phyloP scores from a whole-genome alignment of 2,888 invertebrate species.

The Dryocosmus kuriphilus region DNA sequence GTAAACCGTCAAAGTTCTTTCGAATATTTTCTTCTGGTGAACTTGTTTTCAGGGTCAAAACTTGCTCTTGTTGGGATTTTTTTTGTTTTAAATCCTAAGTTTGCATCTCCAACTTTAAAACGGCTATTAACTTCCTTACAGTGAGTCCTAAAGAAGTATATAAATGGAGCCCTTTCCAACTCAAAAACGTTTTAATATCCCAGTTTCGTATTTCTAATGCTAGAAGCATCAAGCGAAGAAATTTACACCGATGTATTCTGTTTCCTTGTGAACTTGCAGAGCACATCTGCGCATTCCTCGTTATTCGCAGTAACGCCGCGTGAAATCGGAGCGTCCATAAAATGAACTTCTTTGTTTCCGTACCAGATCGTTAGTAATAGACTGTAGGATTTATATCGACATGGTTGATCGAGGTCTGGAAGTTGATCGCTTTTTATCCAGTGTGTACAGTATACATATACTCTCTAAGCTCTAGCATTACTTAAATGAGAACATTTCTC shows the following conservation, averaged over 20 bases:
- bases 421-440: constrained; percentile 13
- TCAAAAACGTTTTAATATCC: too few relatives aligned
- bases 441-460: not conserved
- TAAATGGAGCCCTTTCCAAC: too few relatives aligned
- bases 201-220: not conserved
- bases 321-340: constrained; percentile 51
- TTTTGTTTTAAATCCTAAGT: too few relatives aligned
- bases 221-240: not conserved
- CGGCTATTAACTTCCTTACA: too few relatives aligned
- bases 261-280: not conserved
- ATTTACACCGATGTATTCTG: not conserved
- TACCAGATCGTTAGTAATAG: constrained; percentile 30
- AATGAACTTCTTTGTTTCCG: constrained; percentile 40
- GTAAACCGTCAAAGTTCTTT: not conserved
- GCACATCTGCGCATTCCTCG: constrained; percentile 11
- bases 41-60: not conserved
- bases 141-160: too few relatives aligned
- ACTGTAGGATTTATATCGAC: constrained; percentile 8
- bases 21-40: not conserved
- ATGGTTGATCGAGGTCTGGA: constrained; percentile 4
- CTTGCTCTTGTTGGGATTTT: too few relatives aligned
- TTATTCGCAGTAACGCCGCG: constrained; percentile 51
- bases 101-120: too few relatives aligned
- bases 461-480: not conserved
- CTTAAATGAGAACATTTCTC: constrained; percentile 15